Conservation (phyloP, 2,797 vertebrate genomes). For the Coregonus suidteri region DNA sequence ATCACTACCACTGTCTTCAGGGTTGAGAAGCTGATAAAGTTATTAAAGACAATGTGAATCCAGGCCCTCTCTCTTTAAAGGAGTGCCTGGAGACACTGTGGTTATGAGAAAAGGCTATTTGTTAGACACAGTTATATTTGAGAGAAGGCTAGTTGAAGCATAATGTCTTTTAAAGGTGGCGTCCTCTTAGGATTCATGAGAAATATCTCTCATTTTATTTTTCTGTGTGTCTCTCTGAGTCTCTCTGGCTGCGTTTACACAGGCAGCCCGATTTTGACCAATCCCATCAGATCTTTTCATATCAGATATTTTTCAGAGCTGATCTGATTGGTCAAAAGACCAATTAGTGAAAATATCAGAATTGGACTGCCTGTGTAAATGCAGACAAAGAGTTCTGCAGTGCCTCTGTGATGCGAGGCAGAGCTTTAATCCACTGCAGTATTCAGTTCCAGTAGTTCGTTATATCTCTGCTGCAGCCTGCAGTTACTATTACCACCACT, state of each 20-base stretch:
- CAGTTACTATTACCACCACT: slow-evolving; percentile 53
- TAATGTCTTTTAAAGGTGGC: not conserved
- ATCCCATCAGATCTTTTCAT: no score
- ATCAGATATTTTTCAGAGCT: no score
- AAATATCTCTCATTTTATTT: not conserved
- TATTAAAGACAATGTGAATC: not conserved
- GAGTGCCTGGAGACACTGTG: not conserved
- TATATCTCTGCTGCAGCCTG: slow-evolving; percentile 50
- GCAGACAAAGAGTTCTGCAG: slow-evolving; percentile 37
- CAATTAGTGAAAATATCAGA: no score
- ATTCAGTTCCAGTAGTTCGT: slow-evolving; percentile 64
- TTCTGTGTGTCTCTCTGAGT: not conserved
- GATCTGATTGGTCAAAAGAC: no score
- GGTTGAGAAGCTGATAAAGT: not conserved
- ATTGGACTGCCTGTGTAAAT: no score
- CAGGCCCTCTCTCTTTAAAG: not conserved
- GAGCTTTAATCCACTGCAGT: slow-evolving; percentile 14
- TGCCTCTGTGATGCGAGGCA: slow-evolving; percentile 6
- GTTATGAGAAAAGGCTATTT: not conserved
- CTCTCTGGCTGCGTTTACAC: no score
- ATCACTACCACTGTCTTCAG: not conserved
- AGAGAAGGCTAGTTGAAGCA: not conserved
- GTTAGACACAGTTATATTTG: not conserved
- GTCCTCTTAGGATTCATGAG: not conserved
- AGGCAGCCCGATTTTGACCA: no score